Percentiles rank a stretch among this genome's conserved stretches.
Conservation (phyloP, 1,140 invertebrate species). For the Magallana gigas region DNA sequence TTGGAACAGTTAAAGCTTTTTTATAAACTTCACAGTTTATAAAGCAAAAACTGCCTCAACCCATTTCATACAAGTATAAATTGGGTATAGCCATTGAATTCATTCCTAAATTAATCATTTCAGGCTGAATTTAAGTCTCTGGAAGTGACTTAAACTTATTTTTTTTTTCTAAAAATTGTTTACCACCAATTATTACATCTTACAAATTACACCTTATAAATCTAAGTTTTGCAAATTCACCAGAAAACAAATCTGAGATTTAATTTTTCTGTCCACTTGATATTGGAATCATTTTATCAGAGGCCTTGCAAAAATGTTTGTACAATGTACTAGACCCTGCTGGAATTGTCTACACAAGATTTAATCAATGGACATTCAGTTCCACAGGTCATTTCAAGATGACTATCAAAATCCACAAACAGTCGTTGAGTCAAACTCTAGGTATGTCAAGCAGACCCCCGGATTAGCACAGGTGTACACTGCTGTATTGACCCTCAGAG, state of each 20-base stretch:
- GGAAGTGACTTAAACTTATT: too few species aligned
- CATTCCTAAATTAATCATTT: too few species aligned
- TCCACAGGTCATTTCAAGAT: slow-evolving; percentile 18
- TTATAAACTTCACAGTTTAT: too few species aligned
- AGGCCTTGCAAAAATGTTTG: slow-evolving; percentile 32
- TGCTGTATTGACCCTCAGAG: background rate
- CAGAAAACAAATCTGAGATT: background rate
- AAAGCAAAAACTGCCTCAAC: too few species aligned
- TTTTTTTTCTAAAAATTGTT: too few species aligned
- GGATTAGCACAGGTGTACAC: slow-evolving; percentile 23
- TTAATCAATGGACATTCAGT: slow-evolving; percentile 32
- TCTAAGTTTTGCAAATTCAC: too few species aligned
- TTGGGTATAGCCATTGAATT: too few species aligned
- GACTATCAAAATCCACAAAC: slow-evolving; percentile 31
- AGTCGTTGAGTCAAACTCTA: slow-evolving; percentile 28
- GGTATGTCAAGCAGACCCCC: slow-evolving; percentile 25
- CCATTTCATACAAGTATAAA: too few species aligned
- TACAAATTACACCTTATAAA: too few species aligned
- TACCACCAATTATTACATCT: too few species aligned
- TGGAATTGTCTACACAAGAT: slow-evolving; percentile 21
- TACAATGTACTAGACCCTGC: slow-evolving; percentile 22
- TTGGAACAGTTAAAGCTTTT: too few species aligned
- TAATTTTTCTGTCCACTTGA: slow-evolving; percentile 24
- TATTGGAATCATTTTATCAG: background rate
- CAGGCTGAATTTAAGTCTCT: too few species aligned